Percentiles rank a stretch among this genome's conserved stretches.
Evolutionary conservation across 2,797 vertebrate genomes (phyloP).

Genomic region (Gallinago solitaria): DNA sequence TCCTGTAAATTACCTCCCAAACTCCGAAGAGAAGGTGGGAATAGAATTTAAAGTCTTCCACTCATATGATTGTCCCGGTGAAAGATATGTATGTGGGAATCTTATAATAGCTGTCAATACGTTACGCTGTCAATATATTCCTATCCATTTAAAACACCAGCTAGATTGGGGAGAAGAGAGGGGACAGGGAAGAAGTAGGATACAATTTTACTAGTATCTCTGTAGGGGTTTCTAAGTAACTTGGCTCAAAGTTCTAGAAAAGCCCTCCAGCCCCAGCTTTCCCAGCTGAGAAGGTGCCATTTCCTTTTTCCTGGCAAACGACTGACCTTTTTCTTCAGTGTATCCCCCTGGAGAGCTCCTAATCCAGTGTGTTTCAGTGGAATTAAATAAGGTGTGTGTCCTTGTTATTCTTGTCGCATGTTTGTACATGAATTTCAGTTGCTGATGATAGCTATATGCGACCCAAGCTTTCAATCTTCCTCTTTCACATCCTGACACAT

Average conservation of each 20-base stretch:
- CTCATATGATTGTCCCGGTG: neutral
- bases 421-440: neutral
- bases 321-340: neutral
- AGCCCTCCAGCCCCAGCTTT: neutral
- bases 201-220: neutral
- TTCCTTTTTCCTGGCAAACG: neutral
- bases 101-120: neutral
- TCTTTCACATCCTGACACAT: neutral
- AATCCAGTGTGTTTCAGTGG: neutral
- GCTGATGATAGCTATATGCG: neutral
- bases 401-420: neutral
- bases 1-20: neutral
- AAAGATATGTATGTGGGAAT: neutral
- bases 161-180: accelerated
- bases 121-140: neutral
- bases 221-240: neutral
- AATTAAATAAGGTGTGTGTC: neutral
- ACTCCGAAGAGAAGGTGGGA: neutral
- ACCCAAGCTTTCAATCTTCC: neutral
- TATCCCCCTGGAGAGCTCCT: neutral
- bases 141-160: neutral
- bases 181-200: neutral
- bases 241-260: neutral
- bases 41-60: neutral
- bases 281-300: neutral